phyloP scores from a whole-genome alignment of 1,140 invertebrate species.

The Latrodectus geometricus region DNA sequence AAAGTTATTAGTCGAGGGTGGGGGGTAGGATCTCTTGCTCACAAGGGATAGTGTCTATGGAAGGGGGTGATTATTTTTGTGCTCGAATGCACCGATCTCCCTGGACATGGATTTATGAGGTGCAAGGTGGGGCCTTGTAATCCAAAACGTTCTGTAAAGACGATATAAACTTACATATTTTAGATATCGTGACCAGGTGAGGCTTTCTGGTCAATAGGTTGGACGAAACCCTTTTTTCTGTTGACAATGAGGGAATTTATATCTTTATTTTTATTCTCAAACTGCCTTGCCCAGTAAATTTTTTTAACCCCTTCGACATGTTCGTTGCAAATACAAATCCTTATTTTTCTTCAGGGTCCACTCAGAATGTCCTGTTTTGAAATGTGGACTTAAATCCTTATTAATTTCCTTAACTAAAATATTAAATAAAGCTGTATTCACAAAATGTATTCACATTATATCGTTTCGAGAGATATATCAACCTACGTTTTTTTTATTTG shows the following conservation, averaged over 20 bases:
- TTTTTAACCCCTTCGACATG: too few species aligned
- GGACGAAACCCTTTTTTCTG: not conserved
- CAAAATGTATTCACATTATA: too few species aligned
- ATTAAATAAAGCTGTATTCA: too few species aligned
- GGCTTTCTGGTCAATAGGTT: not conserved
- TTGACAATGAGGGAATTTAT: not conserved
- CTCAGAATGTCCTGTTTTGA: too few species aligned
- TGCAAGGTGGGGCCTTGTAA: conserved; percentile 23
- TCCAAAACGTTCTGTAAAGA: conserved; percentile 8
- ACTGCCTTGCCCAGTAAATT: not conserved
- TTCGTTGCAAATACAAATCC: too few species aligned
- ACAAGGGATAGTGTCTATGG: not conserved
- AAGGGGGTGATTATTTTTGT: not conserved
- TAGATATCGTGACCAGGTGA: conserved; percentile 28
- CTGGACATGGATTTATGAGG: conserved; percentile 19
- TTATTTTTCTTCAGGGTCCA: too few species aligned
- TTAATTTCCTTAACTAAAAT: too few species aligned
- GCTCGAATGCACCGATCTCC: not conserved
- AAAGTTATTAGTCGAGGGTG: conserved; percentile 14
- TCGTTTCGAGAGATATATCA: too few species aligned
- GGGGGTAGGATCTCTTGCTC: not conserved
- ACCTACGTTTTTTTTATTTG: too few species aligned
- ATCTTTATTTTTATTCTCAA: not conserved
- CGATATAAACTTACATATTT: conserved; percentile 43
- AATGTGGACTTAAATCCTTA: too few species aligned